Base-by-base conservation (phyloP, 2,797 vertebrate genomes). In the Calcarius lapponicus region DNA sequence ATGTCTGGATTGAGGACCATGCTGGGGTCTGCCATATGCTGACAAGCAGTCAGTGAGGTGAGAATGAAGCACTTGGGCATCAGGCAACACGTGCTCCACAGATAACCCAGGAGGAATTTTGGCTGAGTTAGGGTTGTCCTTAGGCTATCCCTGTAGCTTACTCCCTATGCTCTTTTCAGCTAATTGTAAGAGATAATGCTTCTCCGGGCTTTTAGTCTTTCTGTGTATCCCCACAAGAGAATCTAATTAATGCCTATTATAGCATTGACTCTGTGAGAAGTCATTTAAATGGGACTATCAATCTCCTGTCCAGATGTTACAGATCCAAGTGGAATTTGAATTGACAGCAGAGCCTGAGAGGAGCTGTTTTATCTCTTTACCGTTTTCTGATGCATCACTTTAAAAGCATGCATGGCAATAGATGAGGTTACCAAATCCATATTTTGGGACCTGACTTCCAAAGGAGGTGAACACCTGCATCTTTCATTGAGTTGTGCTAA, bases 291-390 rank as follows among this genome's bases (percentile, higher is more conserved):
- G 62, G 88, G 67, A 28, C 64, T 88, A 80, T 92, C 91, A 93
- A 53, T 92, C 86, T 94, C 83, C 74, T 90, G 78, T 92, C 95
- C 86, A 86, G 88, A 92, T 92, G 90, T 92, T 96, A 82, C 67
- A 74, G 79, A 87, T 93, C 56, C 78, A 93, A 84, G 67, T 54
- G 65, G 83, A 93, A 78, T 92, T 92, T 82, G 78, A 95, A 94
- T 62, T 82, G 78, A 93, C 90, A 94, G 38, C 78, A 76, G 62
- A 88, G 53, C 45, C 48, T 61, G 66, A 71, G 67, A 90, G 45
- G 50, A 82, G 53, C 54, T 89, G 82, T 69, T 90, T 90, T 90
- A 85, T 71, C 71, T 80, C 34, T 81, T 86, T 84, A 79, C 28
- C 5, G 1, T 66, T 84, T 93, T 95, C 61, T 90, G 57, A 87